Percentiles rank a stretch among this genome's conserved stretches.
Conservation (phyloP, 2,888 invertebrate species). For the Lapara coniferarum region DNA sequence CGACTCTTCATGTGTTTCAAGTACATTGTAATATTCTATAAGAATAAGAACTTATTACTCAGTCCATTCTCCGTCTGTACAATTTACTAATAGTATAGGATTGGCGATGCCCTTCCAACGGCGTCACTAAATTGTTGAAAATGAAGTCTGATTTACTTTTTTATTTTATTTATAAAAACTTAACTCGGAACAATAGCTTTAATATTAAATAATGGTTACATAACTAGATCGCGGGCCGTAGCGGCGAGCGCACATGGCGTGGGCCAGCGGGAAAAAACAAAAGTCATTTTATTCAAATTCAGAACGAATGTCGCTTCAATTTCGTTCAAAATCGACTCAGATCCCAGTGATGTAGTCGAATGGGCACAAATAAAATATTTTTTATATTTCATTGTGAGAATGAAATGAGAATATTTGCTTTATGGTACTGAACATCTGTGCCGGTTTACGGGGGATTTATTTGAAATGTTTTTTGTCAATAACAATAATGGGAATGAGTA, state of each 20-base stretch:
- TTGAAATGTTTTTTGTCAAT: conserved; percentile 13
- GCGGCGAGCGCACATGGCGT: conserved; percentile 9
- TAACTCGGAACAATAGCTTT: conserved; percentile 9
- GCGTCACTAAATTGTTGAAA: too few species aligned
- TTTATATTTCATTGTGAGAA: conserved; percentile 24
- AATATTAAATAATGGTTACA: conserved; percentile 25
- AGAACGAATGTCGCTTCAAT: conserved; percentile 51
- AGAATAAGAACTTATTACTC: too few species aligned
- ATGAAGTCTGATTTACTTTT: not conserved
- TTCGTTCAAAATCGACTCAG: conserved; percentile 35
- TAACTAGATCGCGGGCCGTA: conserved; percentile 20
- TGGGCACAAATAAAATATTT: conserved; percentile 24
- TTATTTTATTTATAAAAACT: conserved; percentile 8
- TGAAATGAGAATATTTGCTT: conserved; percentile 25
- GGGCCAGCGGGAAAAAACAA: conserved; percentile 39
- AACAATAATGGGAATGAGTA: not conserved
- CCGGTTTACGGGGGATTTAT: not conserved
- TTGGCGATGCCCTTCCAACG: too few species aligned
- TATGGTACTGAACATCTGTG: conserved; percentile 21
- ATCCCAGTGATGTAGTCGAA: conserved; percentile 28
- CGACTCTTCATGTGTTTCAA: too few species aligned
- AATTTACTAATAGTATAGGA: not conserved
- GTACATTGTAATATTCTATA: too few species aligned
- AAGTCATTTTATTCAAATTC: conserved; percentile 62
- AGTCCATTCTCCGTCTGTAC: too few species aligned